Conservation (phyloP, 23 tunicate genomes). For the Ascidia mentula region DNA sequence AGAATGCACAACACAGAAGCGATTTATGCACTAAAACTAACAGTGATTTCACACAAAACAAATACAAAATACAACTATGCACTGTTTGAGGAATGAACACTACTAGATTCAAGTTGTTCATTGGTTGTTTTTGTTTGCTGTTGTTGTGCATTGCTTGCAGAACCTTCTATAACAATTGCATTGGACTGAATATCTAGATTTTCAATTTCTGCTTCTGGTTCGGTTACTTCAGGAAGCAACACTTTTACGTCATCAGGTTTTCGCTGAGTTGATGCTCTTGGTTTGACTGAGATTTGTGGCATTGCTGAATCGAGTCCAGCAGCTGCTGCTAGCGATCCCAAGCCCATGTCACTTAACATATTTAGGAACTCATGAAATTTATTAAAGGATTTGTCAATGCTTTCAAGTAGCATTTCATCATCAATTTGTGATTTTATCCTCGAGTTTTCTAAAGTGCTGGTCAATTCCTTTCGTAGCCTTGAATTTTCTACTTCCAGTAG, state of each 20-base stretch:
- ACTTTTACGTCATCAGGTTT: too few relatives aligned
- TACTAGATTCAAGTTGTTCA: neutral
- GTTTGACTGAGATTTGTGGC: neutral
- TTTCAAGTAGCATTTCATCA: constrained; percentile 71
- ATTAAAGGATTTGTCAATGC: constrained; percentile 79
- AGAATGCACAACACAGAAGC: neutral
- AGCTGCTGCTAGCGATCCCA: constrained; percentile 54
- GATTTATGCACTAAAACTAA: neutral
- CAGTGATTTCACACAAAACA: neutral
- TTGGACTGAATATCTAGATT: neutral
- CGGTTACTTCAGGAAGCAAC: too few relatives aligned
- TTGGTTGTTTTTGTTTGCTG: neutral
- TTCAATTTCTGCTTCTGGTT: too few relatives aligned
- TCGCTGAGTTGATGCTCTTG: neutral
- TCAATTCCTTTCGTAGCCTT: constrained; percentile 48
- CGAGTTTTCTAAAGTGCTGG: constrained; percentile 29
- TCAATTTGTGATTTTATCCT: constrained; percentile 62
- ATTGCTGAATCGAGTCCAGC: constrained; percentile 33
- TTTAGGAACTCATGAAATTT: constrained; percentile 95
- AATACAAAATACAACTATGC: neutral
- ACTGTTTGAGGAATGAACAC: neutral
- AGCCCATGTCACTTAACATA: constrained; percentile 41
- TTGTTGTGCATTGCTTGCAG: neutral
- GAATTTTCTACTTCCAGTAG: constrained; percentile 68
- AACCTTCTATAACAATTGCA: neutral